Conservation (phyloP, 2,797 vertebrate species). For the Alca torda region DNA sequence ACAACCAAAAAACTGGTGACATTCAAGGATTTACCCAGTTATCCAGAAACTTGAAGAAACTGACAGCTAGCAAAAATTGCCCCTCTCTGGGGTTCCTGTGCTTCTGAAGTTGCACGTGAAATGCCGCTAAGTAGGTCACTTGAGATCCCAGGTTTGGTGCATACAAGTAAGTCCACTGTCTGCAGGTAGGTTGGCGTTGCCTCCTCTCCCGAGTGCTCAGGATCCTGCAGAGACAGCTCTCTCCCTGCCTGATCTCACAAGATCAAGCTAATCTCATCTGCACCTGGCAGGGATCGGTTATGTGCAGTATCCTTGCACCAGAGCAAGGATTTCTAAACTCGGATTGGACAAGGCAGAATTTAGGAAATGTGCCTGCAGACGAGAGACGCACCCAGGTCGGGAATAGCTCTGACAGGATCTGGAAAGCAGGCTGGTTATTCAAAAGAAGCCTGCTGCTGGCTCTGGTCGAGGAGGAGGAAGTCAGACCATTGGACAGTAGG, state of each 20-base stretch:
- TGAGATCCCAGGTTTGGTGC: neutral
- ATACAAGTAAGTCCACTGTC: neutral
- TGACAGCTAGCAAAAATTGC: neutral
- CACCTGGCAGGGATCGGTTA: neutral
- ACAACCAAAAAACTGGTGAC: neutral
- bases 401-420: neutral
- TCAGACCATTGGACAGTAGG: neutral
- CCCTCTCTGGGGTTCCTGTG: neutral
- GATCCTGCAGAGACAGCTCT: neutral
- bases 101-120: neutral
- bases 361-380: neutral
- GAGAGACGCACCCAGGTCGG: neutral
- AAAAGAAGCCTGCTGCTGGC: neutral
- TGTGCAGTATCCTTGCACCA: neutral
- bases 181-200: neutral
- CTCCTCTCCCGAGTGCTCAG: neutral
- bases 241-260: neutral
- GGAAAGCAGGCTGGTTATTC: conserved; percentile 30
- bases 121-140: neutral
- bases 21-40: neutral
- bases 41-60: neutral
- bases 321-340: neutral
- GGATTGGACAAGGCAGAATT: neutral
- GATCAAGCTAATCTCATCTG: neutral
- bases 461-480: neutral